Evolutionary conservation across 2,888 invertebrate species (phyloP).

Genomic region (Lochmaea capreae): DNA sequence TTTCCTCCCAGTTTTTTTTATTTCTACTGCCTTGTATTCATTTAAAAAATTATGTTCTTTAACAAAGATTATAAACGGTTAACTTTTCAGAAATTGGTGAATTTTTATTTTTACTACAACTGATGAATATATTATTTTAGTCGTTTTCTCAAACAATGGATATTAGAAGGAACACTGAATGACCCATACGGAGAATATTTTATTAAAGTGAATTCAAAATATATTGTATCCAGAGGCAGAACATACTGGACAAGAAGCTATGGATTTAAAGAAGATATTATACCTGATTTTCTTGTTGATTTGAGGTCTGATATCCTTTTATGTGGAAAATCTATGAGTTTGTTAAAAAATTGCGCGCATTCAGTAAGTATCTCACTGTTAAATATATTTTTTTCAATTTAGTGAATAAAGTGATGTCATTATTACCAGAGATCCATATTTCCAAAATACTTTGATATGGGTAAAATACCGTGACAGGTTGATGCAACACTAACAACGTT

Average conservation of each 20-base stretch:
- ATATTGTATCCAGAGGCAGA: constrained; percentile 73
- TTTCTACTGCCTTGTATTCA: too few species aligned
- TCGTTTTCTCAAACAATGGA: constrained; percentile 83
- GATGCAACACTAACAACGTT: too few species aligned
- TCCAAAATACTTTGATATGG: too few species aligned
- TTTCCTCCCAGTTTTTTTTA: too few species aligned
- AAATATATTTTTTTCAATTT: not conserved
- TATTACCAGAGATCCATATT: too few species aligned
- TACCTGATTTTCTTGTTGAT: constrained; percentile 77
- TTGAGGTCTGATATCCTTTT: constrained; percentile 75
- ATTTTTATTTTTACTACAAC: not conserved
- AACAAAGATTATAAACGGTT: too few species aligned
- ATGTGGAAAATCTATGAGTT: constrained; percentile 80
- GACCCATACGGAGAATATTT: constrained; percentile 89
- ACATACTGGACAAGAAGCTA: constrained; percentile 78
- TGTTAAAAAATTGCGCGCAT: constrained; percentile 77
- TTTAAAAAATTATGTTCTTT: too few species aligned
- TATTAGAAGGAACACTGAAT: constrained; percentile 85
- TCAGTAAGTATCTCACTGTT: constrained; percentile 66
- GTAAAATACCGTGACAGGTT: too few species aligned
- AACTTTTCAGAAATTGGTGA: too few species aligned
- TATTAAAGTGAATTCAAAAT: constrained; percentile 76
- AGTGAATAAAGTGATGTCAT: too few species aligned
- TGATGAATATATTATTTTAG: constrained; percentile 46
- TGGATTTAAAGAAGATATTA: constrained; percentile 66